These are phyloP conservation scores for Nomada goodeniana DNA, from an alignment of 2,888 invertebrate genomes.

Conservation along the genomic window DNA sequence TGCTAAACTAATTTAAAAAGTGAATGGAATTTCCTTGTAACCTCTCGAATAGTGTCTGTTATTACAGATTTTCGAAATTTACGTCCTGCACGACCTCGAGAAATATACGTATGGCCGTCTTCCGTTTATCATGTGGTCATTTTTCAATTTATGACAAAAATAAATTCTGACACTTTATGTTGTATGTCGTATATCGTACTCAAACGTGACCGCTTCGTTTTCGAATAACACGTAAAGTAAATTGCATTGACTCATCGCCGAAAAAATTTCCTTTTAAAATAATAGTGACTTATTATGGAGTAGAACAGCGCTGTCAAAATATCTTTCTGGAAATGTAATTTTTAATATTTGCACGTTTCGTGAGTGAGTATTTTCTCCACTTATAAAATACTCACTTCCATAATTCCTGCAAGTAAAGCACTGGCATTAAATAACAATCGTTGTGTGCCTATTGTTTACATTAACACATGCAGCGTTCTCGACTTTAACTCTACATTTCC, in stretches of 20 bases:
- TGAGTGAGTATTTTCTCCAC: too few relatives aligned
- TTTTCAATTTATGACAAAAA: neutral
- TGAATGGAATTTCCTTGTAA: neutral
- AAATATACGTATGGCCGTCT: neutral
- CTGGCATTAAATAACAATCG: too few relatives aligned
- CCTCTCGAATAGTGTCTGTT: neutral
- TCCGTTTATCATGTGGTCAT: neutral
- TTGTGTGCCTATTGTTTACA: neutral
- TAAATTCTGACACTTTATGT: neutral
- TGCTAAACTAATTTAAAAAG: neutral
- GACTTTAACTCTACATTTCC: neutral
- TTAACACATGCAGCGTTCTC: neutral
- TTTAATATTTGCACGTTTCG: too few relatives aligned
- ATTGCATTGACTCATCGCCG: too few relatives aligned
- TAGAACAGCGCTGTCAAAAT: too few relatives aligned
- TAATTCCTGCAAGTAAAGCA: too few relatives aligned
- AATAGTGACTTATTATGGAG: too few relatives aligned
- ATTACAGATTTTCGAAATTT: conserved; percentile 1
- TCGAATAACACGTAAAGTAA: too few relatives aligned
- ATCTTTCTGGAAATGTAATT: neutral
- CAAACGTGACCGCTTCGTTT: neutral
- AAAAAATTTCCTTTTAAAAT: too few relatives aligned
- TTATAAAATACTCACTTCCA: too few relatives aligned
- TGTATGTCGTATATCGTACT: too few relatives aligned
- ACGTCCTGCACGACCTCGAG: neutral